Base-by-base conservation (phyloP, 2,888 invertebrate genomes). In the Drosophila flavopinicola region DNA sequence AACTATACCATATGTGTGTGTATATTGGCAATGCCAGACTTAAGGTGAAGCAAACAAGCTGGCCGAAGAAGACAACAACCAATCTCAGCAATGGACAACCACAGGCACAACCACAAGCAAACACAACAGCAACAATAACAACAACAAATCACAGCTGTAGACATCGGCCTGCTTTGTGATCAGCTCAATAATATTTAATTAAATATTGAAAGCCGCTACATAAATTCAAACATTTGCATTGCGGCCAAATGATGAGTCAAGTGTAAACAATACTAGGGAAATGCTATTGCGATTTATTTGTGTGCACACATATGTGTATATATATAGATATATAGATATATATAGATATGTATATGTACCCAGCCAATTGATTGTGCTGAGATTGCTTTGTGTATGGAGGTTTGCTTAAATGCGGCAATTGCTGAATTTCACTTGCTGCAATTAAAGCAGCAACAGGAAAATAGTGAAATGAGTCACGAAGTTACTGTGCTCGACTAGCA, bases 181-280 rank as follows among this genome's bases (percentile, higher is more conserved):
- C 69, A 60, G 65, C 78, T 88, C 85, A 80, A 88, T 86, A 80
- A 86, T 86, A 88, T 87, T 88, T 85, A 88, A 88, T 88, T 87
- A 88, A 86, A 88, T 85, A 88, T 88, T 86, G 83, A 78, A 88
- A 88, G 87, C 88, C 89, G 85, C 87, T 80, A 73, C 88, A 89
- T 89, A 90, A 89, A 90, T 88, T 83, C 69, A 77, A 83, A 75
- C 78, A 78, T 84, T 88, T 87, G 85, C 78, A 71, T 83, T 80
- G 71, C 63, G 80, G 59, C 47, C 66, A 58, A 45, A 42, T 35
- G 53, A 13, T 42, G 74, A 64, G 60, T 58, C 69, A 76, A 66
- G 65, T 83, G 84, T 70, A 82, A 82, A 82, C 65, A 85, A 76
- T 51, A 39, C 53, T 56, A 44, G 27, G 54, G 11, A 63, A 70